Evolutionary conservation across 2,113 vertebrate species (phyloP).

Genomic region (Salminus brasiliensis): DNA sequence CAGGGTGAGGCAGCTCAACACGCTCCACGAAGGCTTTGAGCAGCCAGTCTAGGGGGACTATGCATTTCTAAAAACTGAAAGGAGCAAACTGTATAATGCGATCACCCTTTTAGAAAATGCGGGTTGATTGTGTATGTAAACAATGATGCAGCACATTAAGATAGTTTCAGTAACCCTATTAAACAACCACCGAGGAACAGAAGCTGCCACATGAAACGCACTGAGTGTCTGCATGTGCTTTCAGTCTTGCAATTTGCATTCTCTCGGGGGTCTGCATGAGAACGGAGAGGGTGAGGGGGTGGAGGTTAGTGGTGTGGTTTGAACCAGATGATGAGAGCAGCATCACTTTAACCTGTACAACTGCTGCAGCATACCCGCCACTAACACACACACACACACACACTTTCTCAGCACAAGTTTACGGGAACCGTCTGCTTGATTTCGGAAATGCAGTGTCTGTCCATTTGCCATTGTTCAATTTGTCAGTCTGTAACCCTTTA

Average conservation of each 20-base stretch:
- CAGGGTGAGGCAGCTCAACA: neutral
- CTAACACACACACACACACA: too few species aligned
- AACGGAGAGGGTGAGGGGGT: conserved; percentile 18
- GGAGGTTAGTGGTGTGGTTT: conserved; percentile 36
- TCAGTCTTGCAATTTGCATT: conserved; percentile 42
- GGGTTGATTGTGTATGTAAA: conserved; percentile 48
- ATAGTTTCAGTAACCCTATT: conserved; percentile 50
- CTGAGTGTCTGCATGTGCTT: conserved; percentile 15
- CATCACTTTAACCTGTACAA: conserved; percentile 29
- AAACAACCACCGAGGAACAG: conserved; percentile 36
- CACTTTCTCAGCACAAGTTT: conserved; percentile 24
- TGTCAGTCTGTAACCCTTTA: neutral
- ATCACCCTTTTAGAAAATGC: neutral
- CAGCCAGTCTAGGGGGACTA: neutral
- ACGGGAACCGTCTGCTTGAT: conserved; percentile 33
- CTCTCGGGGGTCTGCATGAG: conserved; percentile 46
- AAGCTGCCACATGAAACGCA: conserved; percentile 61
- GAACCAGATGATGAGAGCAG: conserved; percentile 29
- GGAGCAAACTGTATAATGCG: neutral
- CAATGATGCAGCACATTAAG: conserved; percentile 53
- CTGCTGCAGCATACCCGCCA: neutral
- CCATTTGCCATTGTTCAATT: neutral
- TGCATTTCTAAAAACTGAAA: neutral
- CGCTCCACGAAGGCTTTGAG: neutral
- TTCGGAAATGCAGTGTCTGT: neutral